Percentiles rank a stretch among this genome's conserved stretches.
These are phyloP conservation scores for Chaetorhynchus papuensis DNA, from an alignment of 2,113 vertebrate species.

Conservation along the genomic window DNA sequence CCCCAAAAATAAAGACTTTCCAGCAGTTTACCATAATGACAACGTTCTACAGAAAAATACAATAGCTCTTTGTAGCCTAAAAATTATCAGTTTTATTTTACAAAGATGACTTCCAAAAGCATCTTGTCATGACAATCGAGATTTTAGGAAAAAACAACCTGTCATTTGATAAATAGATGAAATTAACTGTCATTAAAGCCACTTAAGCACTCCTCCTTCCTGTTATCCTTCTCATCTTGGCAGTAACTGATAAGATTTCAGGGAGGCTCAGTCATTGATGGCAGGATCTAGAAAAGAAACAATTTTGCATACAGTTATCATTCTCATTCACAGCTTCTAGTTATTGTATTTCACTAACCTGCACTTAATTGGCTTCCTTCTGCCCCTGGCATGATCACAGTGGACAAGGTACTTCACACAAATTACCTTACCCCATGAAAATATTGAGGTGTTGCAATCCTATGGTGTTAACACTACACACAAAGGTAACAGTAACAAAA, in stretches of 20 bases:
- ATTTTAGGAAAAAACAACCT: constrained; percentile 10
- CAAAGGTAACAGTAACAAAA: not conserved
- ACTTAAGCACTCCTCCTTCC: constrained; percentile 15
- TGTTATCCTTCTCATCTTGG: constrained; percentile 22
- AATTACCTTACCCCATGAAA: not conserved
- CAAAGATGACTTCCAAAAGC: constrained; percentile 25
- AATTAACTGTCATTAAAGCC: constrained; percentile 35
- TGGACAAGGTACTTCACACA: not conserved
- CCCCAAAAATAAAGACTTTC: constrained; percentile 26
- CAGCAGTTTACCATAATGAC: constrained; percentile 2
- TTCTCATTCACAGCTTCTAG: not conserved
- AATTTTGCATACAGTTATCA: constrained; percentile 35
- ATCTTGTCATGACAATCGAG: not conserved
- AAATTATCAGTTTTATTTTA: constrained; percentile 47
- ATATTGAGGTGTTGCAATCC: not conserved
- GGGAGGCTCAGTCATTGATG: constrained; percentile 12
- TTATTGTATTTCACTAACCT: not conserved
- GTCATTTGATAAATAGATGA: constrained; percentile 11
- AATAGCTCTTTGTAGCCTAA: constrained; percentile 24
- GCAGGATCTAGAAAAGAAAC: constrained; percentile 59
- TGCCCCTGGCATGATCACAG: not conserved
- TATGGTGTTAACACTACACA: fast-evolving
- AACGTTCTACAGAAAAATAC: not conserved
- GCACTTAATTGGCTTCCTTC: not conserved
- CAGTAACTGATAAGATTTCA: constrained; percentile 39